These are phyloP conservation scores for Hemiprocne comata DNA, from an alignment of 2,113 vertebrate species.

Conservation along the genomic window DNA sequence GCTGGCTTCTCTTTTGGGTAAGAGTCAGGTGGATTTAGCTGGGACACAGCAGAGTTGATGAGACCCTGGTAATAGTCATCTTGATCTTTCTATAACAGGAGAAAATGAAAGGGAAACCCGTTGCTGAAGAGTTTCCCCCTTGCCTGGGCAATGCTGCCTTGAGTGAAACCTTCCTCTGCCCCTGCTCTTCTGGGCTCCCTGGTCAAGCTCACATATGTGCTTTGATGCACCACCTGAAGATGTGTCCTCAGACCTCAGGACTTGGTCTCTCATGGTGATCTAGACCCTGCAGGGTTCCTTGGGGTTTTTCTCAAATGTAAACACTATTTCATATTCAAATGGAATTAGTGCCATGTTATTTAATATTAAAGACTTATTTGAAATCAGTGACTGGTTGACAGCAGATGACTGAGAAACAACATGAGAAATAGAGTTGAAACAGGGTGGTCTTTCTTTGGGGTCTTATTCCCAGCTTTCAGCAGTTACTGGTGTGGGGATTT, in stretches of 20 bases:
- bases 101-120: not conserved
- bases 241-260: not conserved
- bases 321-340: not conserved
- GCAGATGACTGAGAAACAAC: not conserved
- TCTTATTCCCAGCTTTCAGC: not conserved
- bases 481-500: not conserved
- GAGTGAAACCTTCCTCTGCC: not conserved
- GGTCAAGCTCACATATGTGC: accelerated
- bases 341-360: not conserved
- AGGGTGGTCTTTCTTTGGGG: not conserved
- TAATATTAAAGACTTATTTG: accelerated
- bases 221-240: not conserved
- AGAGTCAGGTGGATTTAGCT: not conserved
- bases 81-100: too few species aligned
- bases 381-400: not conserved
- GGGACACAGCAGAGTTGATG: not conserved
- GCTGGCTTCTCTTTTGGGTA: too few species aligned
- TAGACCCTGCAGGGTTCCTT: not conserved
- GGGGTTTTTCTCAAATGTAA: not conserved
- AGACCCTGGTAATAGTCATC: not conserved
- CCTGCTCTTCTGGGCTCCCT: not conserved
- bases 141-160: not conserved
- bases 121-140: not conserved
- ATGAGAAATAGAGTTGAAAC: accelerated
- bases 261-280: not conserved